Conservation (phyloP, 2,113 vertebrate species). For the Herpetotheres cachinnans region DNA sequence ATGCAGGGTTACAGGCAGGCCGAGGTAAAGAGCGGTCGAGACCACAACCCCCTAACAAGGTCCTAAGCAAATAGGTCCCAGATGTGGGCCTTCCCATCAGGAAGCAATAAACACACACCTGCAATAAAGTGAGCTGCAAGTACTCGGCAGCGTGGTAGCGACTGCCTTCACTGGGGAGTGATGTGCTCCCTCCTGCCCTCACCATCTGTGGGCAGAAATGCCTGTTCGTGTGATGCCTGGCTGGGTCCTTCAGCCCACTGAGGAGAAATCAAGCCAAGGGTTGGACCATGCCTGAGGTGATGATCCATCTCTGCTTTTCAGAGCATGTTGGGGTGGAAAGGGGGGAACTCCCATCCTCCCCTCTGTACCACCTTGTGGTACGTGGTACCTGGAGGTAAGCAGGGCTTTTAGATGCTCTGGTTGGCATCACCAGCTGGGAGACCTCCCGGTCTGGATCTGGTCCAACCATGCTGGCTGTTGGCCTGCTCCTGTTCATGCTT, state of each 20-base stretch:
- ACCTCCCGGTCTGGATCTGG: neutral
- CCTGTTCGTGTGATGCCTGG: fast-evolving
- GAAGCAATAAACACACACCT: constrained; percentile 12
- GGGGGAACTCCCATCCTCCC: neutral
- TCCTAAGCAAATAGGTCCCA: neutral
- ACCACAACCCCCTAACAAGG: neutral
- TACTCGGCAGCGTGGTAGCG: neutral
- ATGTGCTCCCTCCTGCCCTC: neutral
- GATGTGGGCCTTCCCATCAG: neutral
- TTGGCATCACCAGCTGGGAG: neutral
- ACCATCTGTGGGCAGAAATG: neutral
- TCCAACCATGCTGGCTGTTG: neutral
- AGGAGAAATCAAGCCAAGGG: neutral
- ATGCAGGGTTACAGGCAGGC: constrained; percentile 85
- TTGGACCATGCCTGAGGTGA: neutral
- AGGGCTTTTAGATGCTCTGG: neutral
- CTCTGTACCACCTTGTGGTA: fast-evolving
- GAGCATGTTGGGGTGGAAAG: neutral
- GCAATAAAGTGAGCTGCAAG: neutral
- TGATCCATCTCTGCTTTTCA: neutral
- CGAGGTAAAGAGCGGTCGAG: constrained; percentile 54
- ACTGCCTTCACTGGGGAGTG: neutral
- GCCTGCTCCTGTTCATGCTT: neutral
- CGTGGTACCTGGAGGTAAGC: fast-evolving
- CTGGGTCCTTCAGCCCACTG: neutral